Conservation (phyloP, 2,797 vertebrate genomes). For the Ctenosaura bakeri region DNA sequence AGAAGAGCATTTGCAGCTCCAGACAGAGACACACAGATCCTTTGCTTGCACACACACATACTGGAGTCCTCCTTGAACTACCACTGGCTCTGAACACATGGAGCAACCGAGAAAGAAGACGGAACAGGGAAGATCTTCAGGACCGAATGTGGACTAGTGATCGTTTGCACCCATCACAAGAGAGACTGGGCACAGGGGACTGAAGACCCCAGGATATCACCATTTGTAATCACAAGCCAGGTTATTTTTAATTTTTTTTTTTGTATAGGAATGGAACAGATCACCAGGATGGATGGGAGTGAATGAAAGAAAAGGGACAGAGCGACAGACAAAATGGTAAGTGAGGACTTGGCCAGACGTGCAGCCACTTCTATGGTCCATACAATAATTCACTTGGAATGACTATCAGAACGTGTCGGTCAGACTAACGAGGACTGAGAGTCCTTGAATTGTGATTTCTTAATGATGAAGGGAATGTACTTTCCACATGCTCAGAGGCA, state of each 20-base stretch:
- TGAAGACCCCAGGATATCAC: neutral
- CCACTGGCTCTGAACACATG: neutral
- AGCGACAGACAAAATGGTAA: neutral
- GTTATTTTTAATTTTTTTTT: neutral
- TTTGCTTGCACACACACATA: neutral
- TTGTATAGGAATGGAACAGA: neutral
- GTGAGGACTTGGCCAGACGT: neutral
- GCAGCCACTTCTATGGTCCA: neutral
- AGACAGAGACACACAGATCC: slow-evolving; percentile 10
- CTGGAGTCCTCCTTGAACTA: neutral
- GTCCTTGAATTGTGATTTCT: no score
- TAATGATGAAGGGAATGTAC: no score
- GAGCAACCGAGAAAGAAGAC: neutral
- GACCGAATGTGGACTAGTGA: neutral
- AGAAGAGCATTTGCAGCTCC: slow-evolving; percentile 9
- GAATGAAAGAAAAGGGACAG: neutral
- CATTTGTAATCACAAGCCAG: neutral
- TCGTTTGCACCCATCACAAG: neutral
- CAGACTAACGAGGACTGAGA: no score
- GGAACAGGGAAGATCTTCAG: neutral
- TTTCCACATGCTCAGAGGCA: no score
- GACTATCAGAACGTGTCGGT: no score
- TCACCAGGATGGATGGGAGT: neutral
- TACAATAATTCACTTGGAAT: no score
- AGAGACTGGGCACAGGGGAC: neutral